Percentiles rank a stretch among this genome's conserved stretches.
Conservation (phyloP, 2,888 invertebrate genomes). For the Adineta ricciae region DNA sequence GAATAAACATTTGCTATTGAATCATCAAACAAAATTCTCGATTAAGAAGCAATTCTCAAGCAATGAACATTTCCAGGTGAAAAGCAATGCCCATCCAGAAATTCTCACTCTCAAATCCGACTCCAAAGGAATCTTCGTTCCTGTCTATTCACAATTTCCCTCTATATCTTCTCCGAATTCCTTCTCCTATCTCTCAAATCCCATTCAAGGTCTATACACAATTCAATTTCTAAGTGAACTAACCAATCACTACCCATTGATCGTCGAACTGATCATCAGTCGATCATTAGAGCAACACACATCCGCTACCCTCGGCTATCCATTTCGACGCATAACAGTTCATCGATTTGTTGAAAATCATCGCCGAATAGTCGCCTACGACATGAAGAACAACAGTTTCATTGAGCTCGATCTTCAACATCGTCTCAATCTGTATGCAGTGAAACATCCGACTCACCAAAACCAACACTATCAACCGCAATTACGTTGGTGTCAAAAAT, state of each 20-base stretch:
- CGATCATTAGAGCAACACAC: not conserved
- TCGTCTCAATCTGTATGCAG: not conserved
- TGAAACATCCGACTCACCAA: not conserved
- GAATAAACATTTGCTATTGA: not conserved
- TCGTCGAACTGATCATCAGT: not conserved
- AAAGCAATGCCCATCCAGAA: not conserved
- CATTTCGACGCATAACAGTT: not conserved
- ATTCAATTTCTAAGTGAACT: not conserved
- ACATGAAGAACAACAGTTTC: not conserved
- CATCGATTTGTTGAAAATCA: not conserved
- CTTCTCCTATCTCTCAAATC: not conserved
- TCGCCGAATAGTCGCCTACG: not conserved
- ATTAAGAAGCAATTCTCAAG: not conserved
- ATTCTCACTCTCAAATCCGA: not conserved
- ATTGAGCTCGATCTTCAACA: not conserved
- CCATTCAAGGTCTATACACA: not conserved
- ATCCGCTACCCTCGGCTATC: not conserved
- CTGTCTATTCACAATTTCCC: not conserved
- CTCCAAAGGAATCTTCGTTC: not conserved
- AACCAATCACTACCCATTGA: not conserved
- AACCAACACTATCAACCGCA: conserved; percentile 9
- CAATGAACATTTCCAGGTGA: not conserved
- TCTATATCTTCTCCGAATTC: not conserved
- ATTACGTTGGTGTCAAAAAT: conserved; percentile 6
- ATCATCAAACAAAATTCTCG: not conserved